Evolutionary conservation across 2,888 invertebrate species (phyloP).

Genomic region (Parthenolecanium corni): DNA sequence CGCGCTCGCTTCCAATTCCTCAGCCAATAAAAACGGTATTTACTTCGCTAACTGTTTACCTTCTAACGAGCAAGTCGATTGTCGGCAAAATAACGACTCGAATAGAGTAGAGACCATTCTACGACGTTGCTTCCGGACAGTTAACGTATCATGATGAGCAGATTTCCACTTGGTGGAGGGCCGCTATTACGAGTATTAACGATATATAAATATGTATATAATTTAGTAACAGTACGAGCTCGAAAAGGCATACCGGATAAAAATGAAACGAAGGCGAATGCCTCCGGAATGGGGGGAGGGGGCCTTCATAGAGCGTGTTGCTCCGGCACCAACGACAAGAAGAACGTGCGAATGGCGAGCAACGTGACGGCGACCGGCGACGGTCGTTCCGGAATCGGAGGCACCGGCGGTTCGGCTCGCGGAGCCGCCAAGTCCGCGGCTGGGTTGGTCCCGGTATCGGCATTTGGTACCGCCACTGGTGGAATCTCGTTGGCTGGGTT

Average conservation of each 20-base stretch:
- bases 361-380: slow-evolving; percentile 15
- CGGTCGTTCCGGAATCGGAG: slow-evolving; percentile 10
- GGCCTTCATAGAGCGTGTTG: slow-evolving; percentile 9
- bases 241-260: not conserved
- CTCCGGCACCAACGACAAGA: slow-evolving; percentile 20
- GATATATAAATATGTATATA: too few relatives aligned
- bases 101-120: too few relatives aligned
- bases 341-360: slow-evolving; percentile 16
- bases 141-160: too few relatives aligned
- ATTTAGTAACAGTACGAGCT: not conserved
- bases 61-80: too few relatives aligned
- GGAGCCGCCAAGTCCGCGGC: not conserved
- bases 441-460: not conserved
- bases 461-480: not conserved
- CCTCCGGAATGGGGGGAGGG: not conserved
- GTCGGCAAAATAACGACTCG: too few relatives aligned
- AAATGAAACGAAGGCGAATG: not conserved
- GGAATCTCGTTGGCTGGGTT: not conserved
- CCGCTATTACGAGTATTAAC: too few relatives aligned
- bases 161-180: too few relatives aligned
- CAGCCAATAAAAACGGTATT: too few relatives aligned
- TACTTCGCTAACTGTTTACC: too few relatives aligned
- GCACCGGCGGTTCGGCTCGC: not conserved
- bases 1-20: too few relatives aligned
- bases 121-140: too few relatives aligned